These are phyloP conservation scores for Nemotelus nigrinus DNA, from an alignment of 2,888 invertebrate species.

Conservation along the genomic window DNA sequence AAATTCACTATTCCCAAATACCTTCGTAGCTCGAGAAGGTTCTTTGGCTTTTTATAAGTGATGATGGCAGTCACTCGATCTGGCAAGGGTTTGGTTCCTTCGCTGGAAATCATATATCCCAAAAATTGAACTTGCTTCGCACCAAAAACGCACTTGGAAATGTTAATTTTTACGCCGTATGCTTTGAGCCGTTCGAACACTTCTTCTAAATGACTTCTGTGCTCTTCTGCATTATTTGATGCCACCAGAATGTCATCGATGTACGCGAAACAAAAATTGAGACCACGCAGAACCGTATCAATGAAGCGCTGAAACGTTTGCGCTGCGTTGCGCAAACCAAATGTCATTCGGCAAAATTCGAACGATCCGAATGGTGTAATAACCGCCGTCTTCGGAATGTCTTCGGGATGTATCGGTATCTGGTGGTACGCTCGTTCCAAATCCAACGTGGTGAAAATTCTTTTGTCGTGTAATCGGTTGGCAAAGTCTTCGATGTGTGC, in stretches of 20 bases:
- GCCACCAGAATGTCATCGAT: conserved; percentile 56
- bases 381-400: background rate
- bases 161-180: background rate
- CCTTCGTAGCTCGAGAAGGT: conserved; percentile 9
- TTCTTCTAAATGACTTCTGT: conserved; percentile 51
- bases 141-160: background rate
- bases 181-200: conserved; percentile 51
- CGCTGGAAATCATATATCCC: conserved; percentile 33
- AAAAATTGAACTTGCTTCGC: conserved; percentile 20
- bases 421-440: conserved; percentile 43
- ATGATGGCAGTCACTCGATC: conserved; percentile 34
- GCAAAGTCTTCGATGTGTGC: conserved; percentile 55
- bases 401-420: background rate
- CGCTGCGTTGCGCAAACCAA: conserved; percentile 10
- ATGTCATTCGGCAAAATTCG: conserved; percentile 6
- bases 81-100: conserved; percentile 47
- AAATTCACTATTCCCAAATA: conserved; percentile 48
- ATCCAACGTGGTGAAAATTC: conserved; percentile 54
- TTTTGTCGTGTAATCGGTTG: conserved; percentile 50
- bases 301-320: conserved; percentile 57
- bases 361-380: conserved; percentile 4
- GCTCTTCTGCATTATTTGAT: conserved; percentile 50
- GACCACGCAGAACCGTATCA: conserved; percentile 53
- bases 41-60: conserved; percentile 18
- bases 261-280: conserved; percentile 53